Percentiles rank a stretch among this genome's conserved stretches.
phyloP scores from a whole-genome alignment of 1,140 invertebrate genomes.

The Pseudomyrmex gracilis region DNA sequence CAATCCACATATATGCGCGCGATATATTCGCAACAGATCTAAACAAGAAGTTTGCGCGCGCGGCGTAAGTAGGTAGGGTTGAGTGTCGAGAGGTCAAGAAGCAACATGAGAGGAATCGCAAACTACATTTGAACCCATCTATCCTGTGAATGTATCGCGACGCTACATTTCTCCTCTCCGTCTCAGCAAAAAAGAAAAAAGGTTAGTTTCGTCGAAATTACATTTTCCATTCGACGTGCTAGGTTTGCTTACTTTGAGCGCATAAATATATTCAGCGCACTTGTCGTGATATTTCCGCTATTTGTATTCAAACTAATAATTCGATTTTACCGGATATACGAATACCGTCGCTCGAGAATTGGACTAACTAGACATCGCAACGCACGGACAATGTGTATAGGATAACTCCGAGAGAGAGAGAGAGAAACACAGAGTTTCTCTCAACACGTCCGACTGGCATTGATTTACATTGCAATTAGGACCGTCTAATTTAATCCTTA shows the following conservation, averaged over 20 bases:
- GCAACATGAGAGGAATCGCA: neutral
- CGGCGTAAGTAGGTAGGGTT: neutral
- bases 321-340: neutral
- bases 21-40: neutral
- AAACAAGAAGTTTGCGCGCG: constrained; percentile 2
- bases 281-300: neutral
- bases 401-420: neutral
- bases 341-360: constrained; percentile 13
- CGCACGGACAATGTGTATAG: constrained; percentile 15
- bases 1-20: neutral
- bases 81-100: constrained; percentile 1
- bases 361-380: constrained; percentile 3
- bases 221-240: neutral
- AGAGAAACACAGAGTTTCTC: constrained; percentile 28
- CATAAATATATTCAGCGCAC: no score
- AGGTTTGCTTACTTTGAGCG: no score
- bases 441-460: constrained; percentile 27
- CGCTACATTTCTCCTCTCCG: neutral
- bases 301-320: neutral
- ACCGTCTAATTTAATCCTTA: constrained; percentile 25
- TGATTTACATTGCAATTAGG: constrained; percentile 57
- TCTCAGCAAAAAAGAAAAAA: neutral
- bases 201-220: neutral
- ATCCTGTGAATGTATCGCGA: neutral
- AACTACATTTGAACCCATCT: constrained; percentile 6